phyloP scores from a whole-genome alignment of 2,888 invertebrate species.

The Andrena dorsata region DNA sequence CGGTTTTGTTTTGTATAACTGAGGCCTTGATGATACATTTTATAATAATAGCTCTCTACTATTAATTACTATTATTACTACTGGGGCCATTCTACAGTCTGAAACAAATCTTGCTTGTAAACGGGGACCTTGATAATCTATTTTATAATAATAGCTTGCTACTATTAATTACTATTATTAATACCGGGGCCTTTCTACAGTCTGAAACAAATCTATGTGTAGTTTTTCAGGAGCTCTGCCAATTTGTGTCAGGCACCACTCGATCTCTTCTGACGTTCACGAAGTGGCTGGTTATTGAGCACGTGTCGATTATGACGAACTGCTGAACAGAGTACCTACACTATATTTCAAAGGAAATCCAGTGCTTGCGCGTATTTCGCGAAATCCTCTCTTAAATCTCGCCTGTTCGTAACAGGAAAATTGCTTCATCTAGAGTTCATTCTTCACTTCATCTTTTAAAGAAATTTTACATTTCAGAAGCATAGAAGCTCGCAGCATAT shows the following conservation, averaged over 20 bases:
- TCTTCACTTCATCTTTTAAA: neutral
- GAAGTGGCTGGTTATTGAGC: slow-evolving; percentile 11
- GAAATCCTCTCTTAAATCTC: neutral
- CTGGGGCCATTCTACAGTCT: neutral
- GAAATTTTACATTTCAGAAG: neutral
- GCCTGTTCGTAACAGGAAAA: neutral
- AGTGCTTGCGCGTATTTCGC: neutral
- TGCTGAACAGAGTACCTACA: neutral
- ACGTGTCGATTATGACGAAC: slow-evolving; percentile 1
- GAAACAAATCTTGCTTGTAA: neutral
- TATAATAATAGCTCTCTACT: neutral
- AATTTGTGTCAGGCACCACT: slow-evolving; percentile 7
- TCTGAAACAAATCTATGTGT: neutral
- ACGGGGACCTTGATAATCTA: neutral
- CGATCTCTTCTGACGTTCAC: neutral
- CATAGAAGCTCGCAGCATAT: no score
- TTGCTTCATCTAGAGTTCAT: neutral
- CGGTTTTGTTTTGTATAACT: neutral
- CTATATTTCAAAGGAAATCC: slow-evolving; percentile 3
- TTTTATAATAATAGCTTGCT: neutral
- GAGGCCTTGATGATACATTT: neutral
- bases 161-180: neutral
- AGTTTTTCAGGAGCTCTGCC: neutral
- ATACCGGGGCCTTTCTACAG: neutral
- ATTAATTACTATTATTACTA: neutral